A percentile compares a stretch with the other conserved stretches of the same genome.
These are phyloP conservation scores for Tholera decimalis DNA, from an alignment of 2,888 invertebrate species.

Conservation along the genomic window DNA sequence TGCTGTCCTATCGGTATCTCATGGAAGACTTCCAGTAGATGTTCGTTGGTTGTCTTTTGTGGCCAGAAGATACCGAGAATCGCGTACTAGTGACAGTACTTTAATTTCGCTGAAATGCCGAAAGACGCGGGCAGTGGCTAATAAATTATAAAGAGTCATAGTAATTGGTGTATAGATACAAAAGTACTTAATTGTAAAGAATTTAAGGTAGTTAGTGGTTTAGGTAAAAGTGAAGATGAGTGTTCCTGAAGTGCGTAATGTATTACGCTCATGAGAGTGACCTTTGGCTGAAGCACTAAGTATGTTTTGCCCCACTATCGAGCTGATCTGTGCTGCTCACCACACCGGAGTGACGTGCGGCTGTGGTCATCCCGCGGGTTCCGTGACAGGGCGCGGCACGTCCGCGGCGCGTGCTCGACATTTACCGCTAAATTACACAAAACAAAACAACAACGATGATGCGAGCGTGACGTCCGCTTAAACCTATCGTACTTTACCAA, in stretches of 20 bases:
- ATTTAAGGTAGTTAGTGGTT: background rate
- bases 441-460: slow-evolving; percentile 29
- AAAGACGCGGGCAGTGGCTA: too few relatives aligned
- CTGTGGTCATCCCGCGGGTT: slow-evolving; percentile 13
- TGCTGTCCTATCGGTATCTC: too few relatives aligned
- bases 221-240: background rate
- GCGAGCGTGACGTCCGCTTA: background rate
- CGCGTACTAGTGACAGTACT: too few relatives aligned
- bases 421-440: background rate
- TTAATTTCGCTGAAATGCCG: too few relatives aligned
- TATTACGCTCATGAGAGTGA: background rate
- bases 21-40: too few relatives aligned
- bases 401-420: slow-evolving; percentile 15
- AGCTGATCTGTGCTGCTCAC: slow-evolving; percentile 1
- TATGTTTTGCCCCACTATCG: background rate
- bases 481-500: slow-evolving; percentile 10
- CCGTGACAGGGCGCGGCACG: slow-evolving; percentile 3
- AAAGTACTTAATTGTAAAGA: too few relatives aligned
- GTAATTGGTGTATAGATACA: too few relatives aligned
- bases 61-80: too few relatives aligned
- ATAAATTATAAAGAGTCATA: too few relatives aligned
- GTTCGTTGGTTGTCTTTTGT: too few relatives aligned
- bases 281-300: background rate
- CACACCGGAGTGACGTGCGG: slow-evolving; percentile 4
- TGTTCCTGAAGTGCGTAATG: background rate